Conservation (phyloP, 2,113 vertebrate species). For the Onychorhynchus coronatus region DNA sequence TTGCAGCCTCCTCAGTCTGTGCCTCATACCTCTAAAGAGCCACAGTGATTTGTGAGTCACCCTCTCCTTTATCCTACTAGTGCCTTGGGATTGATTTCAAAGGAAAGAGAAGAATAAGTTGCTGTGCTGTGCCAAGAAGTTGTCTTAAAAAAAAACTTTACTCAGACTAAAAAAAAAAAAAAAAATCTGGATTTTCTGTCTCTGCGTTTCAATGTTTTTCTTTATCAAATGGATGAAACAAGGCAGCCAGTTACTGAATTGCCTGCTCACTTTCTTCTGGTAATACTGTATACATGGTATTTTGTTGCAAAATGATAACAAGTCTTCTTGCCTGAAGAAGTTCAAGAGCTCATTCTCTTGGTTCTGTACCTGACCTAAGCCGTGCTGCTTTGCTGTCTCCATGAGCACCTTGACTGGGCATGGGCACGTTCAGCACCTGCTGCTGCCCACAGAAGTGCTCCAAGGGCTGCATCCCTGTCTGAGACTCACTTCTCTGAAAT, state of each 20-base stretch:
- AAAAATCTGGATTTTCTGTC: not conserved
- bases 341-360: not conserved
- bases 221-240: not conserved
- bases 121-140: not conserved
- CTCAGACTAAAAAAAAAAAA: not conserved
- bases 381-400: not conserved
- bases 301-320: not conserved
- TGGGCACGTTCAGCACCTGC: fast-evolving
- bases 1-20: not conserved
- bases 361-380: not conserved
- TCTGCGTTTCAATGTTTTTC: not conserved
- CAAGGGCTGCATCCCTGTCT: not conserved
- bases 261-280: not conserved
- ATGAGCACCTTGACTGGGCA: not conserved
- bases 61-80: not conserved
- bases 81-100: not conserved
- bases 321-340: not conserved
- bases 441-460: not conserved
- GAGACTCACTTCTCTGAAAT: not conserved
- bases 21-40: not conserved
- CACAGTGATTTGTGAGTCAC: not conserved
- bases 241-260: not conserved
- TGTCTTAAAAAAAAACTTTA: not conserved
- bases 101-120: not conserved
- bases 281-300: not conserved